These are phyloP conservation scores for Papilio demoleus DNA, from an alignment of 2,888 invertebrate genomes.

Conservation along the genomic window DNA sequence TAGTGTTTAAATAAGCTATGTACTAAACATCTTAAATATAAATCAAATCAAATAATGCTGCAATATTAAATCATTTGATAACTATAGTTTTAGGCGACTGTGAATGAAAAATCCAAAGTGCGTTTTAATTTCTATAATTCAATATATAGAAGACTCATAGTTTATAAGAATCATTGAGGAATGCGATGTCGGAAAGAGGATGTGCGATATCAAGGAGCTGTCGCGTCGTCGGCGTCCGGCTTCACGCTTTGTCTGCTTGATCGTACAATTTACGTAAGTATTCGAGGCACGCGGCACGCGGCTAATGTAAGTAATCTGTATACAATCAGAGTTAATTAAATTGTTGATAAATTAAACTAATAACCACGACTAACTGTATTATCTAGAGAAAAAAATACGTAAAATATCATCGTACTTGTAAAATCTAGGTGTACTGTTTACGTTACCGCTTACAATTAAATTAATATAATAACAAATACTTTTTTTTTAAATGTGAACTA, in stretches of 20 bases:
- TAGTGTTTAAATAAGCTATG: no score
- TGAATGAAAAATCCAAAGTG: no score
- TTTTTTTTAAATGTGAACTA: no score
- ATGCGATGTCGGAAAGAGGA: constrained; percentile 48
- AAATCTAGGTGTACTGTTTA: no score
- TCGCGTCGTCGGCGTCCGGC: constrained; percentile 40
- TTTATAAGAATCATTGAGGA: constrained; percentile 22
- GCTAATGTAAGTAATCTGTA: neutral
- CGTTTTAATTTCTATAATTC: no score
- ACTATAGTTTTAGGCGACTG: no score
- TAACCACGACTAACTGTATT: neutral
- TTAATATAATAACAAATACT: no score
- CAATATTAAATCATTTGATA: no score
- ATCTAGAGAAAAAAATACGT: neutral
- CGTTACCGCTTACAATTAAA: no score
- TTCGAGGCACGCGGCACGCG: constrained; percentile 17
- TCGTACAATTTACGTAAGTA: constrained; percentile 6
- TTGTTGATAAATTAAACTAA: neutral
- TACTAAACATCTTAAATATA: no score
- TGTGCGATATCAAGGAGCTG: constrained; percentile 48
- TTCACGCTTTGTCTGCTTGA: constrained; percentile 18
- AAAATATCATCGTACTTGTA: neutral
- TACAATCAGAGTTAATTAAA: neutral
- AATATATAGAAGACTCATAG: neutral
- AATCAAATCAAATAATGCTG: no score